These are phyloP conservation scores for Hirtodrosophila alboralis DNA, from an alignment of 2,888 invertebrate genomes.

Conservation along the genomic window DNA sequence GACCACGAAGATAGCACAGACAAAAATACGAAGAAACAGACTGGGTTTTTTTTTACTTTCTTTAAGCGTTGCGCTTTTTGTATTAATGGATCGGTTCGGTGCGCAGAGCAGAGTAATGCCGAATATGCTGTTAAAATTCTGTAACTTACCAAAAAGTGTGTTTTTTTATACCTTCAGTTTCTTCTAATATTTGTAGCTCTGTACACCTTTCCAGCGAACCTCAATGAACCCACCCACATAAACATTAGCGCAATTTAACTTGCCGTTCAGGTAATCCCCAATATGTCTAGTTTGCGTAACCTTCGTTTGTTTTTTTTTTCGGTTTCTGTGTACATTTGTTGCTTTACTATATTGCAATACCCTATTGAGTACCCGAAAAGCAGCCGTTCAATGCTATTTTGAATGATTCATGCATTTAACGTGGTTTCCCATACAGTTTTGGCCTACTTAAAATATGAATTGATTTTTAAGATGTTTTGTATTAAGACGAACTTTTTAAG, in stretches of 20 bases:
- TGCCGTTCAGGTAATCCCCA: constrained; percentile 60
- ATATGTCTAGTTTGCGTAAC: constrained; percentile 55
- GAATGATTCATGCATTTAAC: constrained; percentile 50
- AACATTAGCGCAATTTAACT: constrained; percentile 21
- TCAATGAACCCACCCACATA: constrained; percentile 54
- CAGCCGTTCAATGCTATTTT: constrained; percentile 42
- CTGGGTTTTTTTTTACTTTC: constrained; percentile 50
- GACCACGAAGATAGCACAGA: constrained; percentile 42
- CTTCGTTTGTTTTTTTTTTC: constrained; percentile 50
- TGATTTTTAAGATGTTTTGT: constrained; percentile 25
- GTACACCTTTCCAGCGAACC: constrained; percentile 21
- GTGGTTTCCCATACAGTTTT: constrained; percentile 62
- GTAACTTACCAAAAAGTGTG: constrained; percentile 37
- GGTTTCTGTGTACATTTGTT: constrained; percentile 12
- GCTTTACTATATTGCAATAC: constrained; percentile 25
- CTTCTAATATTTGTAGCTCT: constrained; percentile 22
- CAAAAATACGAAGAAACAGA: constrained; percentile 19
- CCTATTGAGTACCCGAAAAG: constrained; percentile 30
- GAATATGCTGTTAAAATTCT: constrained; percentile 28
- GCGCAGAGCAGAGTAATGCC: constrained; percentile 19
- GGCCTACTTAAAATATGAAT: constrained; percentile 67
- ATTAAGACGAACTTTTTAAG: constrained; percentile 15
- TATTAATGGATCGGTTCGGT: constrained; percentile 33
- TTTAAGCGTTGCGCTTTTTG: constrained; percentile 37
- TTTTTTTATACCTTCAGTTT: constrained; percentile 8